These are phyloP conservation scores for Ochlodes sylvanus DNA, from an alignment of 2,888 invertebrate species.

Conservation along the genomic window DNA sequence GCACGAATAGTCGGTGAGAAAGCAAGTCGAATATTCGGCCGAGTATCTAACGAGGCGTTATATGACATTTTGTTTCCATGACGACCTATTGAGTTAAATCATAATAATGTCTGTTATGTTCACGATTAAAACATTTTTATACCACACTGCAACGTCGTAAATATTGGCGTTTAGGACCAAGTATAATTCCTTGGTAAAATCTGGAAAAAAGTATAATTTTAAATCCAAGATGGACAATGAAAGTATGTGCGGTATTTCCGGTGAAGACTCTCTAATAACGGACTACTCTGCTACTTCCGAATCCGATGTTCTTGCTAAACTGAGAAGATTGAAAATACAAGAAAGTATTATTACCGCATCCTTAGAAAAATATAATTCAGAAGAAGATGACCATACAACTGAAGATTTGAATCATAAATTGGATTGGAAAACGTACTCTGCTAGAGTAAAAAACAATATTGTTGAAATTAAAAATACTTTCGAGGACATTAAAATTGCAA, in stretches of 20 bases:
- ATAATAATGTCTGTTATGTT: too few relatives aligned
- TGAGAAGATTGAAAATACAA: conserved; percentile 72
- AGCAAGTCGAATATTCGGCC: too few relatives aligned
- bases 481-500: conserved; percentile 60
- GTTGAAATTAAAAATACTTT: conserved; percentile 58
- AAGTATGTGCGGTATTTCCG: conserved; percentile 30
- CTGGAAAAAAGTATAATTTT: too few relatives aligned
- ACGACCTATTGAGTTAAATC: not conserved
- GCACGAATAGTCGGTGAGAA: too few relatives aligned
- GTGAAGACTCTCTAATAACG: conserved; percentile 14
- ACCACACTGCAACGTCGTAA: too few relatives aligned
- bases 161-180: too few relatives aligned
- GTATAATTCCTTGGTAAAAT: too few relatives aligned
- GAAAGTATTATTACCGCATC: conserved; percentile 62
- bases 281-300: conserved; percentile 41
- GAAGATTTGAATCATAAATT: conserved; percentile 27
- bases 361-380: conserved; percentile 44
- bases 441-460: conserved; percentile 54
- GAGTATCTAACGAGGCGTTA: too few relatives aligned
- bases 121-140: too few relatives aligned
- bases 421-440: conserved; percentile 51
- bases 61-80: not conserved
- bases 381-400: conserved; percentile 42
- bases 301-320: conserved; percentile 53
- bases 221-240: conserved; percentile 26